These are phyloP conservation scores for Strix aluco DNA, from an alignment of 2,113 vertebrate genomes.

Conservation along the genomic window DNA sequence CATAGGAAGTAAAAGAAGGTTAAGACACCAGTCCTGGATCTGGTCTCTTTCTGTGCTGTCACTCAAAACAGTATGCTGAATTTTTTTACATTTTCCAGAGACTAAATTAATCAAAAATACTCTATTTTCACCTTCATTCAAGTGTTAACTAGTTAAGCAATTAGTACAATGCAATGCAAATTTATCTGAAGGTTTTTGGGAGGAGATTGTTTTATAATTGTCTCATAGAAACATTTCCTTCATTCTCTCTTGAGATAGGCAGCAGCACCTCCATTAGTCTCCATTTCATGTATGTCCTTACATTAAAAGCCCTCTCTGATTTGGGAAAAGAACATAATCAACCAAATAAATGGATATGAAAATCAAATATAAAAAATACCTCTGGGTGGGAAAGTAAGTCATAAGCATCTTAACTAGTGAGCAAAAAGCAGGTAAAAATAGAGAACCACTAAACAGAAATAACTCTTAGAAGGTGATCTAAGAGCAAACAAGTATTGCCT, in stretches of 20 bases:
- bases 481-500: background rate
- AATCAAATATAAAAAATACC: background rate
- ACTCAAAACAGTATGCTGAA: background rate
- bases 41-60: background rate
- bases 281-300: background rate
- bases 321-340: background rate
- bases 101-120: background rate
- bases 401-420: background rate
- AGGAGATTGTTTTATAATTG: background rate
- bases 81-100: background rate
- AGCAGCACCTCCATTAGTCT: background rate
- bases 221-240: background rate
- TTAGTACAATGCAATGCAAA: background rate
- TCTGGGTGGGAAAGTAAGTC: background rate
- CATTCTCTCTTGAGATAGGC: background rate
- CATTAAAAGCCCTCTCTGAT: background rate
- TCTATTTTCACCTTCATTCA: background rate
- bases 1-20: background rate
- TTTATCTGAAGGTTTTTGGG: background rate
- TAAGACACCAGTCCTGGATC: background rate
- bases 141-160: background rate
- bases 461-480: background rate
- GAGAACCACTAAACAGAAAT: background rate
- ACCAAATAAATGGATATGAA: background rate
- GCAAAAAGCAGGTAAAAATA: background rate